Evolutionary conservation across 2,797 vertebrate genomes (phyloP), one percentile per base, ranked within the genome.

Genomic region (Gobionotothen gibberifrons): DNA sequence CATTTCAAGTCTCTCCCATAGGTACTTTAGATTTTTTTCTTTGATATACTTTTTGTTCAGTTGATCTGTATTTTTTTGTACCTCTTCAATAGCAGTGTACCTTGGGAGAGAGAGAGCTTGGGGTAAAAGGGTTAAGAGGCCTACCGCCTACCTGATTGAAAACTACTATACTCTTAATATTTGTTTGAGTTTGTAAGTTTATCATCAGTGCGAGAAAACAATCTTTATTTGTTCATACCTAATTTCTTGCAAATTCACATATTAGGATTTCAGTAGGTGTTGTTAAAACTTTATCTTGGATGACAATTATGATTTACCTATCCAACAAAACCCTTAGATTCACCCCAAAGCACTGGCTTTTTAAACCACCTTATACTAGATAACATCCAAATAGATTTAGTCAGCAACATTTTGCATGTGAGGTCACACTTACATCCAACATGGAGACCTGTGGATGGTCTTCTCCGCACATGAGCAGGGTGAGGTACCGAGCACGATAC

Each of bases 401-500:
- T 21, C 3, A 39, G n/a, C 19, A 58, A 58, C 3, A 8, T 2
- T 19, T 36, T 22, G 47, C 32, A 19, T 46, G 1, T 60, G 51
- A 78, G 15, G 44, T 56, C 43, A 66, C 46, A 69, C 93, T 96
- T 88, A 99, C 97, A 54, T 99, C 97, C 69, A 98, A 83, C 74
- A 96, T 91, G 0, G 96, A 95, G 84, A 97, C 94, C 81, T 98
- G 96, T 48, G 97, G 97, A 82, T 99, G 97, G 74, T 98, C 96
- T 43, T 98, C 97, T 74, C 97, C 97, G 13, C 93, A 96, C 67
- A 97, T 95, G 21, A 98, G 76, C 40, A 98, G 92, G 74, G 95
- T 94, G 93, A 98, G 97, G 94, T 97, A 98, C 78, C 97, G 97
- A 16, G 96, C 96, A 0, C 96, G 95, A 83, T 98, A 98, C 72